These are phyloP conservation scores for Lithobates sylvaticus DNA, from an alignment of 2,797 vertebrate genomes.

Conservation along the genomic window DNA sequence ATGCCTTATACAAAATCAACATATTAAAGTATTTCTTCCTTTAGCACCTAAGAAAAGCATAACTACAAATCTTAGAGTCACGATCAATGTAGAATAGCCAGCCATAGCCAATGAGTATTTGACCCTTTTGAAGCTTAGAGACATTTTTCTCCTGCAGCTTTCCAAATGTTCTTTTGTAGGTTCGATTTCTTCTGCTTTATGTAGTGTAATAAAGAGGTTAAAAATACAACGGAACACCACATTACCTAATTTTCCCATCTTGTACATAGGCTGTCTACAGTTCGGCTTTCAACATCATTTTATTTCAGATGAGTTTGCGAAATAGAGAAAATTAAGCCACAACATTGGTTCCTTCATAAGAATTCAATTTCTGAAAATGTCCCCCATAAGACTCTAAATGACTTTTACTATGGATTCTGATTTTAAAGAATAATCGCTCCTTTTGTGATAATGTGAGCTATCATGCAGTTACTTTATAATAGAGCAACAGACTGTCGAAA, in stretches of 20 bases:
- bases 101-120: too few relatives aligned
- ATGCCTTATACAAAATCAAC: too few relatives aligned
- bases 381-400: conserved; percentile 72
- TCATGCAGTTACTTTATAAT: conserved; percentile 65
- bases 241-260: conserved; percentile 18
- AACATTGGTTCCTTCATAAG: conserved; percentile 69
- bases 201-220: conserved; percentile 34
- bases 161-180: too few relatives aligned
- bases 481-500: conserved; percentile 67
- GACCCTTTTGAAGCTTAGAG: too few relatives aligned
- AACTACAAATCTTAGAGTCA: too few relatives aligned
- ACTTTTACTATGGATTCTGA: conserved; percentile 69
- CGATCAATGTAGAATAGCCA: too few relatives aligned
- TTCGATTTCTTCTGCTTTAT: background rate
- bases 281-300: conserved; percentile 62
- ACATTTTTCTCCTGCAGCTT: too few relatives aligned
- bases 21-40: too few relatives aligned
- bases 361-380: conserved; percentile 66
- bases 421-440: conserved; percentile 64
- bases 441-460: conserved; percentile 61
- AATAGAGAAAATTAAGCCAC: conserved; percentile 67
- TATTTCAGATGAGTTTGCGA: conserved; percentile 69
- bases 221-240: conserved; percentile 17
- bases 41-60: too few relatives aligned
- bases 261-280: conserved; percentile 54